Conservation (phyloP, 2,113 vertebrate species). For the Gracilinanus agilis region DNA sequence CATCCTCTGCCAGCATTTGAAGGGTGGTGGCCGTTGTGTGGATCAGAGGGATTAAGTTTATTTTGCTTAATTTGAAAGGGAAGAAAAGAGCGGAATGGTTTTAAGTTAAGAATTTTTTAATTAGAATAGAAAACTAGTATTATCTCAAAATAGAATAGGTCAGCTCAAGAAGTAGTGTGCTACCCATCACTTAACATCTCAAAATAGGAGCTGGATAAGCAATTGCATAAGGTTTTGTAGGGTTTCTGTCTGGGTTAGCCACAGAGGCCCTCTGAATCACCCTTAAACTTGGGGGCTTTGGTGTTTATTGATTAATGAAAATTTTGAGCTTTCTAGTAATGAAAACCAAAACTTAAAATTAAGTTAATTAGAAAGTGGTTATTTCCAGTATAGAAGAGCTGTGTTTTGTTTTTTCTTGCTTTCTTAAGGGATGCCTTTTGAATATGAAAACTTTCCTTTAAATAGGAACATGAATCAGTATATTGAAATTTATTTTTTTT, state of each 20-base stretch:
- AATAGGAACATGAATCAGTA: not conserved
- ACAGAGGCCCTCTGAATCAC: not conserved
- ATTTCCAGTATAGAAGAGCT: not conserved
- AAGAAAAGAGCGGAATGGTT: not conserved
- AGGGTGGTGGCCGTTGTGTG: not conserved
- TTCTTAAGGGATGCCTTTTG: not conserved
- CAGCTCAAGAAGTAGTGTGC: not conserved
- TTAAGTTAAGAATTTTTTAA: not conserved
- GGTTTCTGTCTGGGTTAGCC: not conserved
- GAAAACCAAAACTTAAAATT: not conserved
- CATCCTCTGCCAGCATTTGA: not conserved
- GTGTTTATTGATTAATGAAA: not conserved
- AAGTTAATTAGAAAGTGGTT: not conserved
- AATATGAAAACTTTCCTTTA: slow-evolving; percentile 17
- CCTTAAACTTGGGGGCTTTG: not conserved
- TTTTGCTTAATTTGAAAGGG: not conserved
- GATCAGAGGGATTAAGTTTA: not conserved
- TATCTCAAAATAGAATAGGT: not conserved
- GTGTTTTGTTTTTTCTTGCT: not conserved
- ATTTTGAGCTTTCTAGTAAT: not conserved
- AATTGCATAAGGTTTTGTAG: not conserved
- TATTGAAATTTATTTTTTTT: not conserved
- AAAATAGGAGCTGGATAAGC: not conserved
- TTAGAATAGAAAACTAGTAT: not conserved
- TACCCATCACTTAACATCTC: not conserved